Evolutionary conservation across 2,113 vertebrate species (phyloP).

Genomic region (Hydropotes inermis): DNA sequence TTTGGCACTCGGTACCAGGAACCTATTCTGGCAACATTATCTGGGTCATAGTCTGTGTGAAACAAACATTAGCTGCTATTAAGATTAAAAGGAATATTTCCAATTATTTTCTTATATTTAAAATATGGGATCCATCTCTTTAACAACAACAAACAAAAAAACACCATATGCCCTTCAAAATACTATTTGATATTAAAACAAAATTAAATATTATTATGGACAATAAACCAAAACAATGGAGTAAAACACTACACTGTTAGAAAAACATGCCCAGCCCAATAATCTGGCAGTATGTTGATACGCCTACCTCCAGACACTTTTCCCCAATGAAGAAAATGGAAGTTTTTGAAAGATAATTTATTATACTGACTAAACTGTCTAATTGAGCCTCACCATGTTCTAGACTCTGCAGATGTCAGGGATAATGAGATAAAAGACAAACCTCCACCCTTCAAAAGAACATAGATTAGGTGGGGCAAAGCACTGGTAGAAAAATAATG

Average conservation of each 20-base stretch:
- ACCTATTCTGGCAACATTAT: not conserved
- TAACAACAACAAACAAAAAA: not conserved
- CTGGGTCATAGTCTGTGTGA: not conserved
- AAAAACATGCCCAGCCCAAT: not conserved
- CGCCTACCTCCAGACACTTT: not conserved
- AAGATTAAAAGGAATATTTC: not conserved
- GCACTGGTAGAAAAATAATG: not conserved
- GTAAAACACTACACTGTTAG: not conserved
- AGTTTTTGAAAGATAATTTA: not conserved
- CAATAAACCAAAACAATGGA: not conserved
- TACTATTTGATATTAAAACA: not conserved
- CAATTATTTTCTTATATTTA: not conserved
- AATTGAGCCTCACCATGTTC: not conserved
- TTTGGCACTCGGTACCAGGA: not conserved
- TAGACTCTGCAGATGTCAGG: not conserved
- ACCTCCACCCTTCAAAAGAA: not conserved
- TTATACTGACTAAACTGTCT: not conserved
- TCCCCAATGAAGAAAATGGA: not conserved
- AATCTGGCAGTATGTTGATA: not conserved
- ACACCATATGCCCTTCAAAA: not conserved
- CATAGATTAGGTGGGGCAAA: not conserved
- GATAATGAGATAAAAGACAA: not conserved
- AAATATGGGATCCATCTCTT: not conserved
- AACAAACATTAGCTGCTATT: not conserved
- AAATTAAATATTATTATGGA: not conserved